Percentiles rank a stretch among this genome's conserved stretches.
Conservation (phyloP, 2,797 vertebrate genomes). For the Enteromius thamalakanensis region DNA sequence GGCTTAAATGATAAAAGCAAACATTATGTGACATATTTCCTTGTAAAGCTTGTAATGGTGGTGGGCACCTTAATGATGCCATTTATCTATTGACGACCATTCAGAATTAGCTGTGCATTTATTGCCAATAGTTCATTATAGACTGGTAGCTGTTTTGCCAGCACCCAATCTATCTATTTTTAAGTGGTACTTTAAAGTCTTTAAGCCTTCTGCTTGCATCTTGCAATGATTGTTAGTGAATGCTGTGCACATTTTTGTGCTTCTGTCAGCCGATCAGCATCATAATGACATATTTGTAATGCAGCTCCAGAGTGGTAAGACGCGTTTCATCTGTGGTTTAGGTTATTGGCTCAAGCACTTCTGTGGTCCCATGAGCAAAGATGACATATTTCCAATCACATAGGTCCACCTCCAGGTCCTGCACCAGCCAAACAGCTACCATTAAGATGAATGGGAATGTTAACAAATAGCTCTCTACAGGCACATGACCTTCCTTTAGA, state of each 20-base stretch:
- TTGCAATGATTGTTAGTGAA: background rate
- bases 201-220: background rate
- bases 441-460: slow-evolving; percentile 30
- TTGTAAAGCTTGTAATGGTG: background rate
- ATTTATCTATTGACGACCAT: too few relatives aligned
- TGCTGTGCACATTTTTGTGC: slow-evolving; percentile 1
- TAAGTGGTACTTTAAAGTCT: background rate
- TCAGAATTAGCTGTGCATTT: background rate
- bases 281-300: background rate
- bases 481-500: slow-evolving; percentile 39
- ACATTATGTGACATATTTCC: background rate
- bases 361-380: slow-evolving; percentile 14
- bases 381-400: slow-evolving; percentile 28
- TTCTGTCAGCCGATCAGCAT: slow-evolving; percentile 4
- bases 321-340: background rate
- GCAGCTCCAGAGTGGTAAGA: slow-evolving; percentile 3
- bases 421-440: slow-evolving; percentile 3
- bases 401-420: slow-evolving; percentile 7
- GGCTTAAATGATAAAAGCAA: background rate
- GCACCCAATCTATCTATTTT: background rate
- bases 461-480: slow-evolving; percentile 25
- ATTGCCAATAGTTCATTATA: background rate
- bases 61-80: background rate
- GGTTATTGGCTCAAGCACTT: slow-evolving; percentile 23
- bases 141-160: background rate